These are phyloP conservation scores for Grallaria varia DNA, from an alignment of 2,113 vertebrate genomes.

Conservation along the genomic window DNA sequence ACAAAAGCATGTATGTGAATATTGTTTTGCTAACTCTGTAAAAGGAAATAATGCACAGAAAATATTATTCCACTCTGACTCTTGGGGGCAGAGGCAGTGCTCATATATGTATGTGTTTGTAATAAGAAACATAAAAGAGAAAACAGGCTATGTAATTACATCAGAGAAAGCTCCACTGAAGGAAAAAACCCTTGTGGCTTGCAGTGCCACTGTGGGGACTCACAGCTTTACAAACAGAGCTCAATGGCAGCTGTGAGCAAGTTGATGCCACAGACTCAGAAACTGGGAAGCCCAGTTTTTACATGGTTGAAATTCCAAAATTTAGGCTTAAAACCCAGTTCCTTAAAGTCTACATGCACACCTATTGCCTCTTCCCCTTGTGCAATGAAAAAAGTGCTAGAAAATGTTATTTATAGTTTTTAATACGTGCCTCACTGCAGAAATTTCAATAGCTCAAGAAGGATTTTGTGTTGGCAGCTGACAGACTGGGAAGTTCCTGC, in stretches of 20 bases:
- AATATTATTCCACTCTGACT: background rate
- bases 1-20: conserved; percentile 51
- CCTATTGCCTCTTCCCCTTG: background rate
- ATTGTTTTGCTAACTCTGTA: background rate
- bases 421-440: background rate
- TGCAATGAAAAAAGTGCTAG: background rate
- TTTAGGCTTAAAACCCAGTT: background rate
- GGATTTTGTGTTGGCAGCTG: background rate
- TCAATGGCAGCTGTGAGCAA: background rate
- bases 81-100: background rate
- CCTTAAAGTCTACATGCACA: background rate
- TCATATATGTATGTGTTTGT: background rate
- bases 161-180: background rate
- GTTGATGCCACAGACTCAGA: background rate
- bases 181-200: background rate
- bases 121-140: background rate
- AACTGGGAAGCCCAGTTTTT: background rate
- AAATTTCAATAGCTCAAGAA: background rate
- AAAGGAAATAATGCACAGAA: background rate
- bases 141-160: background rate
- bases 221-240: background rate
- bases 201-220: background rate
- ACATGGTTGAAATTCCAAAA: background rate
- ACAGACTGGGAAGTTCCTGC: background rate
- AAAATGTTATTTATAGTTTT: background rate